A percentile compares a stretch with the other conserved stretches of the same genome.
These are phyloP conservation scores for Hydrochoerus hydrochaeris DNA, from an alignment of 2,113 vertebrate genomes.

Conservation along the genomic window DNA sequence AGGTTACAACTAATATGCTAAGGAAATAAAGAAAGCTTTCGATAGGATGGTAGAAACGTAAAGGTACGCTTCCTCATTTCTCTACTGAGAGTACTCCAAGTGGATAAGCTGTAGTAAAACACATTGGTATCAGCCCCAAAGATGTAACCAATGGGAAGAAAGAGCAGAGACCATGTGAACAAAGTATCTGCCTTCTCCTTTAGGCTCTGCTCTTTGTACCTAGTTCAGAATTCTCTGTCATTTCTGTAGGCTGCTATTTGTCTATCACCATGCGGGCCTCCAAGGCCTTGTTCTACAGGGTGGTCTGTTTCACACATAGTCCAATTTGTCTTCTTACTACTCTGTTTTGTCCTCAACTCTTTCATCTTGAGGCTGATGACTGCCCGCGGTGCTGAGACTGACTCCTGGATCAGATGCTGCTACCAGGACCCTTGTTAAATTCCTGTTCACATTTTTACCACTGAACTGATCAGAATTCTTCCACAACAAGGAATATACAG, in stretches of 20 bases:
- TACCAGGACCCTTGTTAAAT: background rate
- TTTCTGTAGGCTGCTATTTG: background rate
- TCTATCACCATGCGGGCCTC: background rate
- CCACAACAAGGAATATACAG: background rate
- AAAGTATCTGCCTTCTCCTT: background rate
- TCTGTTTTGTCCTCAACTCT: background rate
- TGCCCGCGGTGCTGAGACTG: background rate
- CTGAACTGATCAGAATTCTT: background rate
- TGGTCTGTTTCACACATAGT: background rate
- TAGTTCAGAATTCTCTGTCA: background rate
- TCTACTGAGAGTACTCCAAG: background rate
- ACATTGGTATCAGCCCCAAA: background rate
- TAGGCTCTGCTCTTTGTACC: background rate
- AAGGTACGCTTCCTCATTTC: background rate
- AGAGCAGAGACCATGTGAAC: background rate
- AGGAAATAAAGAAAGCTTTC: background rate
- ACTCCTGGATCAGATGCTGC: background rate
- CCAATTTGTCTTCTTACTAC: background rate
- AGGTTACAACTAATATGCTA: background rate
- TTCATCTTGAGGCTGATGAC: background rate
- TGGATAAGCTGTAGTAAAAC: background rate
- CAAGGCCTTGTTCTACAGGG: background rate
- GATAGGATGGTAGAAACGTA: background rate
- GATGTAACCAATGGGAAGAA: background rate
- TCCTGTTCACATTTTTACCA: background rate